A percentile compares a stretch with the other conserved stretches of the same genome.
These are phyloP conservation scores for Pyrocephalus nanus DNA, from an alignment of 2,797 vertebrate genomes.

Conservation along the genomic window DNA sequence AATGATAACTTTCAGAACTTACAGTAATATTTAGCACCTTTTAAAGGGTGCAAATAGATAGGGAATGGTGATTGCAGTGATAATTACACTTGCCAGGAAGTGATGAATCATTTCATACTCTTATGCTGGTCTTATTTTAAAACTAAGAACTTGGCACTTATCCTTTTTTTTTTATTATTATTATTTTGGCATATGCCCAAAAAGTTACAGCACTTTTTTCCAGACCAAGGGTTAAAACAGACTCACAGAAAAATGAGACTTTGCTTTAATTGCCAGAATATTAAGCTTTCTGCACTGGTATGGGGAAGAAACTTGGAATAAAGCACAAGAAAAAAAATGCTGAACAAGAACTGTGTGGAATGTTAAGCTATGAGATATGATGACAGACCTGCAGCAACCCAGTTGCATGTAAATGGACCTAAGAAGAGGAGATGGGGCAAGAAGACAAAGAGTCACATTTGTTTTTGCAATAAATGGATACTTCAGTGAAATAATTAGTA, in stretches of 20 bases:
- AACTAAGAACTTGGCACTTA: neutral
- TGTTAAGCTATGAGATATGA: neutral
- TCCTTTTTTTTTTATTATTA: neutral
- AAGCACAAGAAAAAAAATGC: neutral
- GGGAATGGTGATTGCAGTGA: conserved; percentile 25
- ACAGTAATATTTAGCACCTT: neutral
- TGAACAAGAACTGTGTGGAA: neutral
- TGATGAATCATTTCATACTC: conserved; percentile 46
- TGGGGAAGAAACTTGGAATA: neutral
- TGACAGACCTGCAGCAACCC: neutral
- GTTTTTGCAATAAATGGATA: neutral
- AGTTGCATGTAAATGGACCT: neutral
- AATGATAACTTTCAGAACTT: conserved; percentile 7
- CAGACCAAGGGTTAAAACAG: conserved; percentile 28
- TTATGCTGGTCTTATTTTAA: conserved; percentile 33
- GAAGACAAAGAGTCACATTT: neutral
- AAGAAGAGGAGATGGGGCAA: neutral
- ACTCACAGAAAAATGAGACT: neutral
- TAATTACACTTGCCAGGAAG: conserved; percentile 51
- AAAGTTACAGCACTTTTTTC: conserved; percentile 11
- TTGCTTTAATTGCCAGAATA: neutral
- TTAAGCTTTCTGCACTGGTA: neutral
- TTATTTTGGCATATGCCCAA: neutral
- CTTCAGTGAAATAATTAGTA: neutral
- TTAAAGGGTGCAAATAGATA: neutral